Conservation (phyloP, 1,140 invertebrate genomes). For the Caenorhabditis remanei region DNA sequence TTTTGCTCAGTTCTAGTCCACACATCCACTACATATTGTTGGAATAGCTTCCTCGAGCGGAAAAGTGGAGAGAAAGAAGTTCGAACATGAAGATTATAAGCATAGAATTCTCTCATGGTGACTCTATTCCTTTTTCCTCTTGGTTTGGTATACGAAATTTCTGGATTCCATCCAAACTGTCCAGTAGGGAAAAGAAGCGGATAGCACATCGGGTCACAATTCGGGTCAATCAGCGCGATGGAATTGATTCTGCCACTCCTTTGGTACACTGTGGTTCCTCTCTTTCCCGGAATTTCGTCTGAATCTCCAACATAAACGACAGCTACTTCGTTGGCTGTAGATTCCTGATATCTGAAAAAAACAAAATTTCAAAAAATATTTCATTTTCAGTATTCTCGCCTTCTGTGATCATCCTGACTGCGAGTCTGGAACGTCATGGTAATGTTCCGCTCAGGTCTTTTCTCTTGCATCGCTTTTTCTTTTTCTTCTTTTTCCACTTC, state of each 20-base stretch:
- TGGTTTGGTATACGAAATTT: background rate
- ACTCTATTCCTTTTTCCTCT: constrained; percentile 17
- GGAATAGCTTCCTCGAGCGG: constrained; percentile 59
- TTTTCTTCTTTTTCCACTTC: background rate
- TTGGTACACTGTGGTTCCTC: constrained; percentile 8
- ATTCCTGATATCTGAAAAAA: constrained; percentile 32
- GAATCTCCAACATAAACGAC: constrained; percentile 44
- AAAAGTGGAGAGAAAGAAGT: constrained; percentile 57
- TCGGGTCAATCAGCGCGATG: background rate
- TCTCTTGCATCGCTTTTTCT: too few relatives aligned
- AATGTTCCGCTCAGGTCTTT: background rate
- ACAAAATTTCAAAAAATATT: too few relatives aligned
- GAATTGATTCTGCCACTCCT: background rate
- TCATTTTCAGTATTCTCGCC: too few relatives aligned
- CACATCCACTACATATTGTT: constrained; percentile 62
- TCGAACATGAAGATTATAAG: constrained; percentile 36
- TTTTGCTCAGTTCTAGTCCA: constrained; percentile 61
- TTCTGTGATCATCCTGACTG: background rate
- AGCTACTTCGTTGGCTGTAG: constrained; percentile 43
- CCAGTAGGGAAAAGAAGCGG: constrained; percentile 55
- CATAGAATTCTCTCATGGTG: constrained; percentile 55
- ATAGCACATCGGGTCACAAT: constrained; percentile 38
- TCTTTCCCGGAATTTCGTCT: constrained; percentile 9
- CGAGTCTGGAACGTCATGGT: background rate
- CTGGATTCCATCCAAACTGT: constrained; percentile 48